Percentiles rank a stretch among this genome's conserved stretches.
phyloP scores from a whole-genome alignment of 2,113 vertebrate genomes.

The Antigone vipio region DNA sequence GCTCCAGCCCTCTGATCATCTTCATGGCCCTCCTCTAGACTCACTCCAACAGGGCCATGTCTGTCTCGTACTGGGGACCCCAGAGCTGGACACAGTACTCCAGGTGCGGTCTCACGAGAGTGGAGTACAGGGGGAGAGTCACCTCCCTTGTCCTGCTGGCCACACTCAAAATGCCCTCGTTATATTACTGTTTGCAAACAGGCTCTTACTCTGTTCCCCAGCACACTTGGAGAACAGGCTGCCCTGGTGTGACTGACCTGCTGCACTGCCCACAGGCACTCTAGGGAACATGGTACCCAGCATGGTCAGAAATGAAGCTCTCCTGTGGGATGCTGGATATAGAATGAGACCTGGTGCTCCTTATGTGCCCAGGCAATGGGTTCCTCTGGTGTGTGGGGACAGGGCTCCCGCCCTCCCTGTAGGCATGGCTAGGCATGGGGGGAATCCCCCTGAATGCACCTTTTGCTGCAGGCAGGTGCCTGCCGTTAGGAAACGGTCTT shows the following conservation, averaged over 20 bases:
- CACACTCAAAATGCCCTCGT: not conserved
- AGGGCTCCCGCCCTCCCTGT: not conserved
- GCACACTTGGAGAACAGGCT: not conserved
- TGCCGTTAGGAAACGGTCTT: not conserved
- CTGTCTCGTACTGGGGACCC: no score
- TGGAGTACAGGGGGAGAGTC: no score
- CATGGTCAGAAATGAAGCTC: accelerated
- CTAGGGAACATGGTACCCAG: not conserved
- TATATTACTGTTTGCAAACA: not conserved
- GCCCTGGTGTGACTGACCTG: not conserved
- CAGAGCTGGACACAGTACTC: no score
- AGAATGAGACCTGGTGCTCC: not conserved
- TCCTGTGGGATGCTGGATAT: not conserved
- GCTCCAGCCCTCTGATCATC: no score
- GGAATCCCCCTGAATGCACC: accelerated
- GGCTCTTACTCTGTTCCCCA: not conserved
- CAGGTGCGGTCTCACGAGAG: no score
- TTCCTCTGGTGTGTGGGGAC: not conserved
- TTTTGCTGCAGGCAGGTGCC: not conserved
- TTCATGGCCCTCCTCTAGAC: no score
- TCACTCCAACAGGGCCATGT: no score
- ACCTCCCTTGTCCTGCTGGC: no score
- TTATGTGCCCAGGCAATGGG: not conserved
- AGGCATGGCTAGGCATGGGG: not conserved
- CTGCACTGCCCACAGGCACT: not conserved